Conservation (phyloP, 1,140 invertebrate genomes). For the Bombus difficillimus region DNA sequence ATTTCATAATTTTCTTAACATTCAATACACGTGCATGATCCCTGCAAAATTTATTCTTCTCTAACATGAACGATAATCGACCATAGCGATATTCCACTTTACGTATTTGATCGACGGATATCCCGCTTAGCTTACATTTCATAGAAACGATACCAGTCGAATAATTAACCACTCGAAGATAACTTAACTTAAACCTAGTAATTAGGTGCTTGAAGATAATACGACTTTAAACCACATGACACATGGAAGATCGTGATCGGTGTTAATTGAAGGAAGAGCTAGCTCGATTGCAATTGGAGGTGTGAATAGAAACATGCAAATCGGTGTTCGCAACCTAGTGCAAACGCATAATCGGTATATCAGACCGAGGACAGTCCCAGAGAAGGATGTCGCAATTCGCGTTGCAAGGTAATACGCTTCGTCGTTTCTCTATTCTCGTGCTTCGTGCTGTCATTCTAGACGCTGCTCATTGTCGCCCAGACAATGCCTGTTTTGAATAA, state of each 20-base stretch:
- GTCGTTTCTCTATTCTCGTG: constrained; percentile 3
- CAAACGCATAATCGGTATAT: constrained; percentile 61
- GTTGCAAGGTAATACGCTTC: constrained; percentile 58
- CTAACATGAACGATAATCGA: too few species aligned
- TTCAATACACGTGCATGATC: too few species aligned
- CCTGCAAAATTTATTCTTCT: too few species aligned
- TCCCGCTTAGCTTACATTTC: too few species aligned
- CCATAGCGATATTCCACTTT: too few species aligned
- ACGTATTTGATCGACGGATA: too few species aligned
- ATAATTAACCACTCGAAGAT: too few species aligned
- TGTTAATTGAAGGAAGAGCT: neutral
- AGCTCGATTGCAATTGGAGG: neutral
- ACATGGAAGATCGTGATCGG: neutral
- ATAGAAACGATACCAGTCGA: too few species aligned
- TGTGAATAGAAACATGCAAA: constrained; percentile 1
- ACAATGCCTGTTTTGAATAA: constrained; percentile 49
- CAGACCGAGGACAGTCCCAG: constrained; percentile 65
- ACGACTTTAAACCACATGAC: neutral
- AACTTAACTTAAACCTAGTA: neutral
- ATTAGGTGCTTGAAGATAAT: neutral
- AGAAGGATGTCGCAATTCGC: constrained; percentile 61
- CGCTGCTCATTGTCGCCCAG: constrained; percentile 45
- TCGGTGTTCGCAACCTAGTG: neutral
- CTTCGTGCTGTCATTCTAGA: constrained; percentile 55
- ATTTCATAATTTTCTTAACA: too few species aligned